Evolutionary conservation across 2,797 vertebrate genomes (phyloP).

Genomic region (Perdix hodgsoniae): DNA sequence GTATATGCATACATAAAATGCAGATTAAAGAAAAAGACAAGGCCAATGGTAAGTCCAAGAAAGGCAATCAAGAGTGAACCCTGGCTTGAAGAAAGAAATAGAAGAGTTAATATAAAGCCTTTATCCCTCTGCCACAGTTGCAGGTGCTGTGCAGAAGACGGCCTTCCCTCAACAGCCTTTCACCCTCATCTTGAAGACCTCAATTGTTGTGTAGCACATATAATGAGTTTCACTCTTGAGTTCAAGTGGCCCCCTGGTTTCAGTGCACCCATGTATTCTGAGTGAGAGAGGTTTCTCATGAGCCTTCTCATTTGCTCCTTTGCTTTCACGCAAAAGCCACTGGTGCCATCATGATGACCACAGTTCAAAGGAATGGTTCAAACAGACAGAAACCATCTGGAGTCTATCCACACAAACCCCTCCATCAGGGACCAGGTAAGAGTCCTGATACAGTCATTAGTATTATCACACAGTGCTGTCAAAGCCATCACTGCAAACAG

Average conservation of each 20-base stretch:
- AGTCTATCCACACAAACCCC: neutral
- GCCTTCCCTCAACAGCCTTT: neutral
- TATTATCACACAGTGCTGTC: neutral
- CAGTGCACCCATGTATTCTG: neutral
- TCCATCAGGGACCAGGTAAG: neutral
- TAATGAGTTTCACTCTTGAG: neutral
- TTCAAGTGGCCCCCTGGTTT: neutral
- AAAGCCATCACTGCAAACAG: neutral
- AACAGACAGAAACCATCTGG: neutral
- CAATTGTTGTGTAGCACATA: neutral
- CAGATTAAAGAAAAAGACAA: neutral
- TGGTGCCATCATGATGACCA: neutral
- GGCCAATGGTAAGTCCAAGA: neutral
- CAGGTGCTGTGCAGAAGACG: neutral
- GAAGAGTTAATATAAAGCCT: neutral
- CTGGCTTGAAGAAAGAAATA: neutral
- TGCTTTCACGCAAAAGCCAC: neutral
- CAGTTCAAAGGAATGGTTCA: neutral
- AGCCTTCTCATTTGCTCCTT: neutral
- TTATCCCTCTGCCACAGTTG: neutral
- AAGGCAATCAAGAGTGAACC: neutral
- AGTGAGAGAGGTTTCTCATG: neutral
- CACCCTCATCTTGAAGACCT: neutral
- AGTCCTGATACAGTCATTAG: neutral
- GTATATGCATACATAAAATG: neutral